Base-by-base conservation (phyloP, 2,888 invertebrate genomes). In the Liposcelis brunnea region DNA sequence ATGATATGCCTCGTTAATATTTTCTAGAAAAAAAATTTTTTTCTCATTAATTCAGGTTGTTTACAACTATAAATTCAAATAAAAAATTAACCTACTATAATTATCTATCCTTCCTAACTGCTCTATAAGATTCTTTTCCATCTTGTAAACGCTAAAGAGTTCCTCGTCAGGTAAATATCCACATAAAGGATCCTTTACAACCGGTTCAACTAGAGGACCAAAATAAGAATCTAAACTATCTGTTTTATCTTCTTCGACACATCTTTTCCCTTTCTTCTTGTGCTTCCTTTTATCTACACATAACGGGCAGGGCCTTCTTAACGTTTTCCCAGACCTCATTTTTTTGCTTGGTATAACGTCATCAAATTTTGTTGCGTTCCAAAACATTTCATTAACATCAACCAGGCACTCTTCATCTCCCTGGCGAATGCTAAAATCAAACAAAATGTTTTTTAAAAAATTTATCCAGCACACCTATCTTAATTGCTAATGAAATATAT, bases 281-380 rank as follows among this genome's bases (percentile, higher is more conserved):
- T 35, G 35, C n/a, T n/a, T n/a, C n/a, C n/a, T n/a, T n/a, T n/a
- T n/a, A n/a, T n/a, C n/a, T n/a, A n/a, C n/a, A 11, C 40, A 40
- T 19, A 40, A 19, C 15, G 16, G 7, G 19, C 40, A 40, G 6
- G 15, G 18, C 7, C 19, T 16, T 19, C 5, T 16, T n/a, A n/a
- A n/a, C 6, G 40, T 40, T 7, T 7, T n/a, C 19, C 40, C 40
- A 19, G 7, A 18, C 19, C 19, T 14, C 6, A 19, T 14, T 19
- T 40, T 40, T 19, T 40, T 40, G 16, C 40, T 40, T 12, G 19
- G 18, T 15, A 40, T 40, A 21, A 18, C 40, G 10, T 35, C 35
- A 4, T 35, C 6, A 10, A 35, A 15, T 15, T 15, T 35, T 35
- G 14, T 35, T 14, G 14, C 6, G 10, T 35, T 35, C 15, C 35